phyloP scores from a whole-genome alignment of 2,888 invertebrate genomes.

The Drosophila formosana region DNA sequence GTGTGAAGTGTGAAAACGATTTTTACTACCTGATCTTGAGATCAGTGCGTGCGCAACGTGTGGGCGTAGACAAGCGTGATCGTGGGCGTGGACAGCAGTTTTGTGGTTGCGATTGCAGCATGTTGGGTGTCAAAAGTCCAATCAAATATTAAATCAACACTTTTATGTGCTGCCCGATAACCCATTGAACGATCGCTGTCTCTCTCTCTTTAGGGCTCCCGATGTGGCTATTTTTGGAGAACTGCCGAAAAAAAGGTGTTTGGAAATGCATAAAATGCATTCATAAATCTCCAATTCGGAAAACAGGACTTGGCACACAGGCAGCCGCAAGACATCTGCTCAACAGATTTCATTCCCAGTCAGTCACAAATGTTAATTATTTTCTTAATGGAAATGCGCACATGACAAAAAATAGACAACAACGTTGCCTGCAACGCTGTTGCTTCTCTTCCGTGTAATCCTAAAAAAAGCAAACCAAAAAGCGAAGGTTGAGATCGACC shows the following conservation, averaged over 20 bases:
- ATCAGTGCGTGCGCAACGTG: background rate
- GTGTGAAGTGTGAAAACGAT: conserved; percentile 60
- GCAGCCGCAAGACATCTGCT: conserved; percentile 73
- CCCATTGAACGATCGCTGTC: background rate
- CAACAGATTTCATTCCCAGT: conserved; percentile 73
- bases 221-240: conserved; percentile 40
- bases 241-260: conserved; percentile 61
- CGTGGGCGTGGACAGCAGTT: conserved; percentile 13
- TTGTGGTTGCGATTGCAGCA: conserved; percentile 10
- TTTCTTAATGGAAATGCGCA: conserved; percentile 79
- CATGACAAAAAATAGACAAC: conserved; percentile 68
- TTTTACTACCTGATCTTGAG: conserved; percentile 77
- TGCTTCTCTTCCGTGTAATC: conserved; percentile 65
- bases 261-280: conserved; percentile 70
- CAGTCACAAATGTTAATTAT: conserved; percentile 74
- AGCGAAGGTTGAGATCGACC: conserved; percentile 27
- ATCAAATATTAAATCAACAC: conserved; percentile 72
- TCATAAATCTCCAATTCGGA: conserved; percentile 57
- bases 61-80: background rate
- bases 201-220: background rate
- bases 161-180: conserved; percentile 52
- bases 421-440: conserved; percentile 3
- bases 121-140: conserved; percentile 53
- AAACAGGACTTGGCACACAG: conserved; percentile 41
- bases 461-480: conserved; percentile 41